Conservation (phyloP, 2,797 vertebrate genomes). For the Coracias cyanogaster region DNA sequence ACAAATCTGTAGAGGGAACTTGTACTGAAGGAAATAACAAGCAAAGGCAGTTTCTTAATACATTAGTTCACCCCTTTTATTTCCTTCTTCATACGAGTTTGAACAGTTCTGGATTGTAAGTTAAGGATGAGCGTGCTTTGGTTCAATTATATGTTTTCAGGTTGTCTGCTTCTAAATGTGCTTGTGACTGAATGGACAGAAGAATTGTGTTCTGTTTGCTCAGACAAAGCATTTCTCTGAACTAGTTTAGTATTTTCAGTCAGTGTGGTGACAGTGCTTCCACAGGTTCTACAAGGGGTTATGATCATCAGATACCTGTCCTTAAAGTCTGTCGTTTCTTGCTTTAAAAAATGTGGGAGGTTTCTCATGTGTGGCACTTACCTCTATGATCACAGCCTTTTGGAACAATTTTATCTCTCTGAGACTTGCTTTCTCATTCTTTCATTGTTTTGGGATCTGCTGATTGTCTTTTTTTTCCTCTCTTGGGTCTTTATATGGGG, state of each 20-base stretch:
- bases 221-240: neutral
- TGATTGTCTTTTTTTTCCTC: neutral
- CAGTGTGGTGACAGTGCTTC: neutral
- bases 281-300: neutral
- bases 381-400: neutral
- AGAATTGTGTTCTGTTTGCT: neutral
- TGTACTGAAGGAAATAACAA: neutral
- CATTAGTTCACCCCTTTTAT: neutral
- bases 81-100: neutral
- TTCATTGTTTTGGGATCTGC: neutral
- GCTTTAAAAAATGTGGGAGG: neutral
- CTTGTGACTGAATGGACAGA: neutral
- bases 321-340: neutral
- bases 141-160: neutral
- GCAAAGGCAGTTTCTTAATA: neutral
- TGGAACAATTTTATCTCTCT: neutral
- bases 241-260: neutral
- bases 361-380: neutral
- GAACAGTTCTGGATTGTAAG: neutral
- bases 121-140: neutral
- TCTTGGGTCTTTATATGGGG: neutral
- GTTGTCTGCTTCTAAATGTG: neutral
- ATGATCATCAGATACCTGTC: neutral
- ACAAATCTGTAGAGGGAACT: neutral
- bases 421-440: neutral